Evolutionary conservation across 2,113 vertebrate species (phyloP), one percentile per base, ranked within the genome.

Genomic region (Diglossa brunneiventris): DNA sequence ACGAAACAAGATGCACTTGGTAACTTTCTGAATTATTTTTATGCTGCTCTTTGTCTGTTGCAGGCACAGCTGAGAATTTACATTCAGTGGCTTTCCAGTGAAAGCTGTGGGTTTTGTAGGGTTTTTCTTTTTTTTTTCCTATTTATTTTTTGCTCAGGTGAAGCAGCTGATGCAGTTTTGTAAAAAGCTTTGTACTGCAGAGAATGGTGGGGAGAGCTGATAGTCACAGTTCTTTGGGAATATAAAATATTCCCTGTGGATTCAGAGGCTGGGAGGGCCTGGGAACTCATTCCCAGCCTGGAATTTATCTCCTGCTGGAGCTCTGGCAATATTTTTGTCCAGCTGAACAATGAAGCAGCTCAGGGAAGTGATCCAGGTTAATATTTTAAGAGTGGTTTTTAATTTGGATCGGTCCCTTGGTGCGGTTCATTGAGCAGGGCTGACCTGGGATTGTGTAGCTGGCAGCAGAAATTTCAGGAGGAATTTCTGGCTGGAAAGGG

Each of bases 401-500:
- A 27, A 47, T 91, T 82, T 47, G 80, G 30, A 37, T 78, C 7
- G 0, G 10, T 15, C 56, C 30, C 31, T 35, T 13, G 27, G 9
- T 63, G 50, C 24, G 11, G 61, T 50, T 92, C 24, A 10, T 15
- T 63, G 61, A 33, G 10, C 26, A 22, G 33, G 13, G 9, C 0
- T 37, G 63, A 61, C 13, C n/a, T 30, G 46, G 21, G 18, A 14
- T 35, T 46, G 28, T 4, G 7, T 15, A 58, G 59, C 47, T 72
- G 39, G 10, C 41, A 94, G 52, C 27, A 27, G n/a, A 16, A 16
- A 28, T 27, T 37, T 19, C 44, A 55, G 49, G 0, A 55, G 70
- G 30, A 41, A 23, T 81, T 89, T 56, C 3, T 1, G 0, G 0
- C 0, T 81, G 68, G 68, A 13, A 66, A 44, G 30, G 26, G 26